Conservation (phyloP, 2,113 vertebrate genomes). For the Centropus bengalensis region DNA sequence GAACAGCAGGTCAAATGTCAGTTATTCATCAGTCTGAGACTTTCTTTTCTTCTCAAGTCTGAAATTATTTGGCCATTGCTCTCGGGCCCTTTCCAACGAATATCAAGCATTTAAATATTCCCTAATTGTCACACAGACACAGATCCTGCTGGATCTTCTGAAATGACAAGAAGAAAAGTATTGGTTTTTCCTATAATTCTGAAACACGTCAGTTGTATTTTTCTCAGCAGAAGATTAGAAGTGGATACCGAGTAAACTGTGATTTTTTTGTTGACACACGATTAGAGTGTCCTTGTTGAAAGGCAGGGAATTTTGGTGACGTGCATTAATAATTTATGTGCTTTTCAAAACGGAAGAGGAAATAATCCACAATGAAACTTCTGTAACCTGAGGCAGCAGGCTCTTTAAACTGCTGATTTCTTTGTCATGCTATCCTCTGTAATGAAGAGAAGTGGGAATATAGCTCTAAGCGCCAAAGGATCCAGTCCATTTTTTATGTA, state of each 20-base stretch:
- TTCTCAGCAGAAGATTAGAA: not conserved
- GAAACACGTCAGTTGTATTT: not conserved
- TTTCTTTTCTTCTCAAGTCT: conserved; percentile 61
- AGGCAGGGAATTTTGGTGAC: not conserved
- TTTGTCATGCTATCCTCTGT: not conserved
- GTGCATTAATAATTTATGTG: not conserved
- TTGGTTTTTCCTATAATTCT: not conserved
- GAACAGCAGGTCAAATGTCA: conserved; percentile 55
- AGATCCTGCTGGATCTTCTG: not conserved
- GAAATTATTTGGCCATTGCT: conserved; percentile 40
- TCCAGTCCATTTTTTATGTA: not conserved
- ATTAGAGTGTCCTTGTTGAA: not conserved
- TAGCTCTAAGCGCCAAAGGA: not conserved
- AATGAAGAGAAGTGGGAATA: not conserved
- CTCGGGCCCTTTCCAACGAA: conserved; percentile 30
- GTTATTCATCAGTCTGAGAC: conserved; percentile 42
- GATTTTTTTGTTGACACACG: not conserved
- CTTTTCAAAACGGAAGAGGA: not conserved
- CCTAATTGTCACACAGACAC: not conserved
- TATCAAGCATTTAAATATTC: conserved; percentile 47
- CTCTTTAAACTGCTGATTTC: not conserved
- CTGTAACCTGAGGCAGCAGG: not conserved
- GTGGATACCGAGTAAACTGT: not conserved
- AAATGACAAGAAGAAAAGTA: not conserved
- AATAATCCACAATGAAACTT: not conserved